A percentile compares a stretch with the other conserved stretches of the same genome.
Evolutionary conservation across 2,797 vertebrate genomes (phyloP).

Genomic region (Pangasius mekongensis): DNA sequence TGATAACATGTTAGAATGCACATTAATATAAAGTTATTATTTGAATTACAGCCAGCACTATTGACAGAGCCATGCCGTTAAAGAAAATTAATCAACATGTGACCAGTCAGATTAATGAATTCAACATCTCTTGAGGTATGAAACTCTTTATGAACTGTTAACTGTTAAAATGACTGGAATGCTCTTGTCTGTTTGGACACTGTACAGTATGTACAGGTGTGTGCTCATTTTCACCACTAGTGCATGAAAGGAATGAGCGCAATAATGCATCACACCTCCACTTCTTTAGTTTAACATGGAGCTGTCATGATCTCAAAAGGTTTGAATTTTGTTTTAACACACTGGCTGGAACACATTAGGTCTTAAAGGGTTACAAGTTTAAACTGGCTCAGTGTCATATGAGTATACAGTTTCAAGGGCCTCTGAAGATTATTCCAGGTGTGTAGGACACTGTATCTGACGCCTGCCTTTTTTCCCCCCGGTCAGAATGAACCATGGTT

Average conservation of each 20-base stretch:
- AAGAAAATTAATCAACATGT: background rate
- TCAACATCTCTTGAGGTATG: background rate
- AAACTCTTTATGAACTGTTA: background rate
- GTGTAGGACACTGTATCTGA: constrained; percentile 16
- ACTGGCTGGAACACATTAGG: background rate
- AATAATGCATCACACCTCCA: no score
- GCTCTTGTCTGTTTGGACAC: background rate
- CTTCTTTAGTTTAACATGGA: background rate
- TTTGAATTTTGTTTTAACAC: background rate
- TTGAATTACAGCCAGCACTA: background rate
- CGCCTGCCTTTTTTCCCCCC: background rate
- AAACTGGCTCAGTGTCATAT: background rate
- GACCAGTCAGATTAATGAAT: background rate
- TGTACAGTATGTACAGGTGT: background rate
- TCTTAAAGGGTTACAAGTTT: background rate
- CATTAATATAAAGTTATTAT: background rate
- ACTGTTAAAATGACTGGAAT: background rate
- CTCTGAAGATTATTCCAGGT: constrained; percentile 5
- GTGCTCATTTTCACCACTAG: background rate
- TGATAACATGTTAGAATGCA: background rate
- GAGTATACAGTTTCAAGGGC: constrained; percentile 1
- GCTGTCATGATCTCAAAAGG: background rate
- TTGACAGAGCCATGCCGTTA: background rate
- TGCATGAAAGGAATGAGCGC: background rate
- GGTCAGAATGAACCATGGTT: background rate